phyloP scores from a whole-genome alignment of 2,888 invertebrate genomes.

The Orthonevra nobilis region DNA sequence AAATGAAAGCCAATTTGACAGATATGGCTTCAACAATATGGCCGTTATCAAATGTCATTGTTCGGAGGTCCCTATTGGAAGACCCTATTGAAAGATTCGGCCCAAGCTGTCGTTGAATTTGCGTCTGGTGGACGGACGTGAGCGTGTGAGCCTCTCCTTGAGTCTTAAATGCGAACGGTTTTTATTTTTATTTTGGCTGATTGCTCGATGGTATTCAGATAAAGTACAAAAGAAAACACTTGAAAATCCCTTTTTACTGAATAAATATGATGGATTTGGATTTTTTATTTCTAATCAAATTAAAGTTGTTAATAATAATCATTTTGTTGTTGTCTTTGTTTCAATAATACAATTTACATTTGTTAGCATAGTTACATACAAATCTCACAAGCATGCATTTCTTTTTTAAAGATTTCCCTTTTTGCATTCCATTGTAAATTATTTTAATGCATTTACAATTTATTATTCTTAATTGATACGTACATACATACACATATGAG shows the following conservation, averaged over 20 bases:
- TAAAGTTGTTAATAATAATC: slow-evolving; percentile 38
- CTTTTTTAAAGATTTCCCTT: slow-evolving; percentile 9
- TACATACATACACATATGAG: slow-evolving; percentile 31
- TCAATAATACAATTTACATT: slow-evolving; percentile 59
- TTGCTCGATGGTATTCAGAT: no score
- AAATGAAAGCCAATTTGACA: no score
- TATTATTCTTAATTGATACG: slow-evolving; percentile 14
- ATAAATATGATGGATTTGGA: slow-evolving; percentile 66
- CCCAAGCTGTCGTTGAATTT: no score
- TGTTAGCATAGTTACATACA: slow-evolving; percentile 44
- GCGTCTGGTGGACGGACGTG: no score
- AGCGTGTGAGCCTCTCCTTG: no score
- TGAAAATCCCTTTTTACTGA: slow-evolving; percentile 28
- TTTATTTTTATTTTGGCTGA: no score
- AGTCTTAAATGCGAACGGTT: no score
- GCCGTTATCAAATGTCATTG: not conserved
- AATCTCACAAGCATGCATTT: slow-evolving; percentile 52
- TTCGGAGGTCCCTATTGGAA: not conserved
- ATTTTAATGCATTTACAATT: slow-evolving; percentile 29
- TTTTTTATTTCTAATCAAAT: slow-evolving; percentile 67
- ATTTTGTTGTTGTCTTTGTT: slow-evolving; percentile 39
- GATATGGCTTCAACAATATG: no score
- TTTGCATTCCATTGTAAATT: slow-evolving; percentile 33
- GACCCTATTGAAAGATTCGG: not conserved
- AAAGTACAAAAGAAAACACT: no score